A percentile compares a stretch with the other conserved stretches of the same genome.
phyloP scores from a whole-genome alignment of 2,113 vertebrate species.

The Phyllostomus hastatus region DNA sequence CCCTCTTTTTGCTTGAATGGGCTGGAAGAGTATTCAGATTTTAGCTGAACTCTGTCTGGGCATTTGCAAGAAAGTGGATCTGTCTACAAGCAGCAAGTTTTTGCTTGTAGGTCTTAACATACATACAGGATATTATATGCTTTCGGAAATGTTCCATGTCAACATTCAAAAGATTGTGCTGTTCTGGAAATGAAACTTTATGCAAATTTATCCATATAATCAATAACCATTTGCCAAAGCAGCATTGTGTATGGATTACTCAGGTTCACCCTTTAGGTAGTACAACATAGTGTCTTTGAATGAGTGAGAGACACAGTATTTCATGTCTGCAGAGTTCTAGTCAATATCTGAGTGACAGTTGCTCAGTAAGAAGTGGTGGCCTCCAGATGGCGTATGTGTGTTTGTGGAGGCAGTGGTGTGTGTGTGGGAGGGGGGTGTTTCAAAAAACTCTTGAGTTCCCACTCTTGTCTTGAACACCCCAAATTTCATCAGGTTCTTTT shows the following conservation, averaged over 20 bases:
- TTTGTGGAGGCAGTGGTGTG: neutral
- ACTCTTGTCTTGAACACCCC: neutral
- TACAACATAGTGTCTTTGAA: neutral
- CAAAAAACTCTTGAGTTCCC: constrained; percentile 1
- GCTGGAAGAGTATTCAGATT: neutral
- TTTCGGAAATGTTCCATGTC: neutral
- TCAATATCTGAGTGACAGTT: neutral
- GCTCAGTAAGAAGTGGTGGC: neutral
- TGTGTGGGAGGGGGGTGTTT: neutral
- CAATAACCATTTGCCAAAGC: neutral
- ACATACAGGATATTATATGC: neutral
- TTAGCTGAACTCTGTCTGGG: neutral
- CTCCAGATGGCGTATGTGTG: neutral
- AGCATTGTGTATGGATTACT: neutral
- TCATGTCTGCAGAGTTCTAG: neutral
- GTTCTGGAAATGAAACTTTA: neutral
- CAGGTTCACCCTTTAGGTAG: neutral
- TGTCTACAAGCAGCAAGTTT: neutral
- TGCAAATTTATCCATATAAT: neutral
- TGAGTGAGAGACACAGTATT: neutral
- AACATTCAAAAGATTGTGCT: neutral
- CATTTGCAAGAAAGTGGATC: neutral
- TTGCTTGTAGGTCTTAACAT: neutral
- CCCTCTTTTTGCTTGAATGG: neutral
- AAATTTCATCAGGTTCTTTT: neutral